These are phyloP conservation scores for Euphonia xanthogaster DNA, from an alignment of 2,797 vertebrate genomes.

Conservation along the genomic window DNA sequence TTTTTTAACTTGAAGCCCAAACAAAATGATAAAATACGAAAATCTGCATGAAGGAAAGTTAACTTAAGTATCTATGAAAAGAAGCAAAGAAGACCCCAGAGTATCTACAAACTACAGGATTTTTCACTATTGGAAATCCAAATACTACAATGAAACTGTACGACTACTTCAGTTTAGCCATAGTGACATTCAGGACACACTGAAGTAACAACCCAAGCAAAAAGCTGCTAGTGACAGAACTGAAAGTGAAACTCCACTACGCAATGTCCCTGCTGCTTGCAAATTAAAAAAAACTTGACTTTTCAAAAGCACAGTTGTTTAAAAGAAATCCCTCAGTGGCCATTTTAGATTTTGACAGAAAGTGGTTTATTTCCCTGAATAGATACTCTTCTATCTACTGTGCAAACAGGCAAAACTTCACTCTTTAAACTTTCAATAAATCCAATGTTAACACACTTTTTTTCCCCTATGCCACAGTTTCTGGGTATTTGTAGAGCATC, in stretches of 20 bases:
- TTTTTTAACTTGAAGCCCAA: neutral
- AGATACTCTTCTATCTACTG: neutral
- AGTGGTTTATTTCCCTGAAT: neutral
- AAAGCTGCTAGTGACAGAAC: neutral
- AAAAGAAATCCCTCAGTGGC: neutral
- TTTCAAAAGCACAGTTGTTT: neutral
- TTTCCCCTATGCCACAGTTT: neutral
- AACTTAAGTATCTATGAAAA: neutral
- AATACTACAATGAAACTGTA: neutral
- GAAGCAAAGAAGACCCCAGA: neutral
- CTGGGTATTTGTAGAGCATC: neutral
- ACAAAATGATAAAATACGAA: neutral
- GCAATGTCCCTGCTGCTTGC: neutral
- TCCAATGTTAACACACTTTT: neutral
- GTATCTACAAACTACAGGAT: neutral
- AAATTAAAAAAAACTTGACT: neutral
- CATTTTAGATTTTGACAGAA: neutral
- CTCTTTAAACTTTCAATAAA: neutral
- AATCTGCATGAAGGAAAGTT: neutral
- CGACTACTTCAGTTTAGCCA: neutral
- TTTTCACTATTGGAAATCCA: neutral
- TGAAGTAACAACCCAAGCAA: neutral
- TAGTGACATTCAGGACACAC: neutral
- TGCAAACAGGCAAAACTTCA: neutral
- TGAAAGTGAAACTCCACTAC: neutral